phyloP scores from a whole-genome alignment of 2,113 vertebrate genomes.

The Marmota monax region DNA sequence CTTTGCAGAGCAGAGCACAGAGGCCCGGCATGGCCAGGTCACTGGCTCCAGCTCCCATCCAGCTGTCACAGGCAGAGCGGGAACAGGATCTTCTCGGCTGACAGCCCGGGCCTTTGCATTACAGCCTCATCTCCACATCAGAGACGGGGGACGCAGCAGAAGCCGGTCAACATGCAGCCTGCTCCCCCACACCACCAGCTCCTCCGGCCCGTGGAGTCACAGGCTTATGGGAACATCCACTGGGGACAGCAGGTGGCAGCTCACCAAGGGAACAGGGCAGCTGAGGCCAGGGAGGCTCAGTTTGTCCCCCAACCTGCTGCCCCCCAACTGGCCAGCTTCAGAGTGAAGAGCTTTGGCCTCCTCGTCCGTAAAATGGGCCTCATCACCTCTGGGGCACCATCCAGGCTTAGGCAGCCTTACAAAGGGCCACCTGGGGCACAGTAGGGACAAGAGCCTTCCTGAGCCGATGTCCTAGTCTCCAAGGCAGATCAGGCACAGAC shows the following conservation, averaged over 20 bases:
- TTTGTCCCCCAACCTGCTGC: background rate
- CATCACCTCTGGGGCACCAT: background rate
- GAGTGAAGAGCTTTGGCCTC: background rate
- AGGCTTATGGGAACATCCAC: background rate
- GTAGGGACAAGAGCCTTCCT: background rate
- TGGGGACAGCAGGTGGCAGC: accelerated
- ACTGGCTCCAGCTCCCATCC: background rate
- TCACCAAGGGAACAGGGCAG: background rate
- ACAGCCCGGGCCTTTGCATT: background rate
- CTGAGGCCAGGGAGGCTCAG: background rate
- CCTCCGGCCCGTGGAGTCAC: accelerated
- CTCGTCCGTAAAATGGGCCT: background rate
- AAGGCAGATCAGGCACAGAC: background rate
- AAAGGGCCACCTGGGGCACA: background rate
- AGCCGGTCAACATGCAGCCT: accelerated
- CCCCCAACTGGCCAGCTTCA: background rate
- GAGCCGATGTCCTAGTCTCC: background rate
- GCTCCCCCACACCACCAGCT: background rate
- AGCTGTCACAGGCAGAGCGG: background rate
- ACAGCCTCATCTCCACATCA: background rate
- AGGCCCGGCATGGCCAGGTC: background rate
- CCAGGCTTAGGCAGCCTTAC: too few species aligned
- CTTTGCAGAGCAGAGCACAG: background rate
- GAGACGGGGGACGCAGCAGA: background rate
- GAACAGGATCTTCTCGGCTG: background rate